Evolutionary conservation across 2,113 vertebrate genomes (phyloP).

Genomic region (Canis aureus): DNA sequence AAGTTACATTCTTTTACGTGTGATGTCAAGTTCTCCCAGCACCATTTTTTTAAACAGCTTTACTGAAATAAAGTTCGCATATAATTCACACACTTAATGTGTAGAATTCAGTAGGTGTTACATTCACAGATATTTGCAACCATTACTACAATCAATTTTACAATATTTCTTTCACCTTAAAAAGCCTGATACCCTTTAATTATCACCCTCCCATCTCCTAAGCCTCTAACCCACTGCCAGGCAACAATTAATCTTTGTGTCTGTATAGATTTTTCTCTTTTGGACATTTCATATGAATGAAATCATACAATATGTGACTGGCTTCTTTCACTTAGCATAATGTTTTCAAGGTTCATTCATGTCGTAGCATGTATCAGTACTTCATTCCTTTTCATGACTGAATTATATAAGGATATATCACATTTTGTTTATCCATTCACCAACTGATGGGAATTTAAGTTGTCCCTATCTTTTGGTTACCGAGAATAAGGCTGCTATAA

Average conservation of each 20-base stretch:
- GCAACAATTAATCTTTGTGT: neutral
- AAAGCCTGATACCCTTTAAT: neutral
- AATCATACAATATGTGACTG: neutral
- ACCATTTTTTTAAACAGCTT: neutral
- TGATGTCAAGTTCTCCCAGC: neutral
- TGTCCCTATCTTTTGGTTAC: neutral
- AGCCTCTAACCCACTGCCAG: neutral
- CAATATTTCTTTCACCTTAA: neutral
- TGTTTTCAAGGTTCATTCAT: constrained; percentile 30
- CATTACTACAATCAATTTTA: neutral
- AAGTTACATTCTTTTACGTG: neutral
- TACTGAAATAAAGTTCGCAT: neutral
- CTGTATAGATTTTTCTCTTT: neutral
- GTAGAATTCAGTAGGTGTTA: constrained; percentile 18
- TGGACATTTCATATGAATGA: neutral
- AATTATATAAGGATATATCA: neutral
- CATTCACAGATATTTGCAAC: neutral
- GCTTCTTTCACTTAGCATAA: neutral
- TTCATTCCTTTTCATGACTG: neutral
- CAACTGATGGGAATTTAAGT: neutral
- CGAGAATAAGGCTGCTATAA: constrained; percentile 25
- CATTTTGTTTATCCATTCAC: neutral
- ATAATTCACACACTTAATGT: constrained; percentile 7
- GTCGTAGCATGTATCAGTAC: neutral
- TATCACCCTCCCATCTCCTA: neutral